Base-by-base conservation (phyloP, 2,113 vertebrate genomes). In the Numida meleagris region DNA sequence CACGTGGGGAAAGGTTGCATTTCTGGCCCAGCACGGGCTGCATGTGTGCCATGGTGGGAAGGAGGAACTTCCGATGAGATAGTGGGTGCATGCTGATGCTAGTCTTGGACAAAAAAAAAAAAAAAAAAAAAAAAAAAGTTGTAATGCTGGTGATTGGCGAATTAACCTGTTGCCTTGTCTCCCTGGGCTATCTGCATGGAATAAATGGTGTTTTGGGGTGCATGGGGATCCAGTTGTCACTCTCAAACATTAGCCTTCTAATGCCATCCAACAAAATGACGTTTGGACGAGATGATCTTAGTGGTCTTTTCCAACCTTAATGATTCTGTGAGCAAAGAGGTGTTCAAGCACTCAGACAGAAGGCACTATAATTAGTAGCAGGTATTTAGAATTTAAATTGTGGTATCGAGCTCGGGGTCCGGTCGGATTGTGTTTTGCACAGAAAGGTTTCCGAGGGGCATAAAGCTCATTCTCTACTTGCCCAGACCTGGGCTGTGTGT, bases 401-500 rank as follows among this genome's bases (percentile, higher is more conserved):
- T 12, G 23, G 16, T 31, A 7, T 33, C 1, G 15, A 77, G n/a
- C 16, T 19, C 36, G n/a, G n/a, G 25, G 82, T 59, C 59, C 50
- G 27, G 48, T 43, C 27, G 7, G 50, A n/a, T 58, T 80, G 71
- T 15, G 17, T 61, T 90, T 72, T 84, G 77, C 71, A 66, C 55
- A 74, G 33, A n/a, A 71, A 77, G 61, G 51, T 70, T 94, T 94
- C 82, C 48, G 42, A 80, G 51, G 43, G 40, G 63, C 72, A 81
- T 83, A 65, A 78, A 93, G 75, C 76, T 90, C 51, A 33, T 72
- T 93, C 91, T 95, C 91, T 82, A 74, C 91, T 95, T 94, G 82
- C 91, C 88, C n/a, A 1, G 65, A 88, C 89, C 91, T 90, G 94
- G 96, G 33, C 71, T 94, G 65, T 38, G 6, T 51, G 89, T 93